These are phyloP conservation scores for Pachyramphus minor DNA, from an alignment of 2,113 vertebrate genomes.

Conservation along the genomic window DNA sequence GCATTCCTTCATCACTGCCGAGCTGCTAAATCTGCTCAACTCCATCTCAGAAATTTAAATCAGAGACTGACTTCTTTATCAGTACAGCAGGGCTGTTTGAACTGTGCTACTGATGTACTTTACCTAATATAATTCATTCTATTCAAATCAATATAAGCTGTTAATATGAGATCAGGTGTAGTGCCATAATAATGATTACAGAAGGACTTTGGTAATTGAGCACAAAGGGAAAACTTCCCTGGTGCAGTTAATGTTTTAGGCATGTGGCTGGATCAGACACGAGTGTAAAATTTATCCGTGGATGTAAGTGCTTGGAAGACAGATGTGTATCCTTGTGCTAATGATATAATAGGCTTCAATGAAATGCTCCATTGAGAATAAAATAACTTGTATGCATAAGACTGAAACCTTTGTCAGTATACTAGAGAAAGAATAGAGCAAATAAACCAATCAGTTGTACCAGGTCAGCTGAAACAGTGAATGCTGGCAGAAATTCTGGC, in stretches of 20 bases:
- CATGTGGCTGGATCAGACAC: background rate
- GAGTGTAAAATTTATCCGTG: background rate
- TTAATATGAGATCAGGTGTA: background rate
- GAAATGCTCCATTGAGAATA: background rate
- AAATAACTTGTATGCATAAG: background rate
- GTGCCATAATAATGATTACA: background rate
- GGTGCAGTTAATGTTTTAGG: background rate
- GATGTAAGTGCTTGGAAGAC: background rate
- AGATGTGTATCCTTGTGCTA: background rate
- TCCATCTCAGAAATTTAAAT: background rate
- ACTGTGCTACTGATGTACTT: background rate
- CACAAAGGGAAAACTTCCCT: background rate
- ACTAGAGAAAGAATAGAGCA: background rate
- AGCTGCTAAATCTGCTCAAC: background rate
- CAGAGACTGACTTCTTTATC: background rate
- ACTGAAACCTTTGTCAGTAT: conserved; percentile 21
- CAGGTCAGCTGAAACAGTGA: background rate
- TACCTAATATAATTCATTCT: background rate
- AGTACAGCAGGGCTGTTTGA: background rate
- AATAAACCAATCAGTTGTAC: background rate
- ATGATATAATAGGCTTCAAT: conserved; percentile 17
- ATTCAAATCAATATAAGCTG: background rate
- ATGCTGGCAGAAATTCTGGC: background rate
- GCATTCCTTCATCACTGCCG: background rate
- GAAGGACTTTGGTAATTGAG: background rate